Percentiles rank a stretch among this genome's conserved stretches.
Conservation (phyloP, 1,140 invertebrate species). For the Caenorhabditis brenneri region DNA sequence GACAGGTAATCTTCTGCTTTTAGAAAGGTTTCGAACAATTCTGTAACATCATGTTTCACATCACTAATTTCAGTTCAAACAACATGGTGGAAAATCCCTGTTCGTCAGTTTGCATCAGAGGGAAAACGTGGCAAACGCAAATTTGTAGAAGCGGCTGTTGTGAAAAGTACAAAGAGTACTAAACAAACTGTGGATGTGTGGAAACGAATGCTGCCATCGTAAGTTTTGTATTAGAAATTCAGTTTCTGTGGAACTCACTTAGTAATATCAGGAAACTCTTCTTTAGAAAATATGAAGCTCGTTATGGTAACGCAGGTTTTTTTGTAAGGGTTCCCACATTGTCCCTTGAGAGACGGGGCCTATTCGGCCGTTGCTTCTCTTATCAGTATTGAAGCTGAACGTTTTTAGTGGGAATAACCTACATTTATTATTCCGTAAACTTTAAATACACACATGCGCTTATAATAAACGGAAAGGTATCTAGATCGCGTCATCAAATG, state of each 20-base stretch:
- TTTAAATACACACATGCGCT: too few relatives aligned
- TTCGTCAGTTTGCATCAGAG: constrained; percentile 18
- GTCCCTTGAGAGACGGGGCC: too few relatives aligned
- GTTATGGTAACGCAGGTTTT: too few relatives aligned
- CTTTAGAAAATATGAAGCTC: too few relatives aligned
- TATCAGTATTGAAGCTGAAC: neutral
- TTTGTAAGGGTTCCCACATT: too few relatives aligned
- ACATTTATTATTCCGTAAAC: neutral
- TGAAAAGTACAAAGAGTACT: constrained; percentile 60
- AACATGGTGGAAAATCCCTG: neutral
- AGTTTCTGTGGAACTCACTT: too few relatives aligned
- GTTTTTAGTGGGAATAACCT: too few relatives aligned
- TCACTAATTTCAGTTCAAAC: neutral
- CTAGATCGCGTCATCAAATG: neutral
- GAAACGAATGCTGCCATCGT: constrained; percentile 55
- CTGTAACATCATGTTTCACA: neutral
- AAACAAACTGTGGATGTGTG: constrained; percentile 60
- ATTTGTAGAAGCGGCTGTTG: constrained; percentile 49
- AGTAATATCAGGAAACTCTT: too few relatives aligned
- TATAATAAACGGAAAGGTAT: too few relatives aligned
- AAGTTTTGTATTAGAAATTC: constrained; percentile 43
- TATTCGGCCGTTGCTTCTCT: too few relatives aligned
- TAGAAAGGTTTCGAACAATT: neutral
- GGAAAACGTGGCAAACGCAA: constrained; percentile 49
- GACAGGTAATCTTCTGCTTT: neutral